Percentiles rank a stretch among this genome's conserved stretches.
These are phyloP conservation scores for Eumaeus atala DNA, from an alignment of 1,140 invertebrate species.

Conservation along the genomic window DNA sequence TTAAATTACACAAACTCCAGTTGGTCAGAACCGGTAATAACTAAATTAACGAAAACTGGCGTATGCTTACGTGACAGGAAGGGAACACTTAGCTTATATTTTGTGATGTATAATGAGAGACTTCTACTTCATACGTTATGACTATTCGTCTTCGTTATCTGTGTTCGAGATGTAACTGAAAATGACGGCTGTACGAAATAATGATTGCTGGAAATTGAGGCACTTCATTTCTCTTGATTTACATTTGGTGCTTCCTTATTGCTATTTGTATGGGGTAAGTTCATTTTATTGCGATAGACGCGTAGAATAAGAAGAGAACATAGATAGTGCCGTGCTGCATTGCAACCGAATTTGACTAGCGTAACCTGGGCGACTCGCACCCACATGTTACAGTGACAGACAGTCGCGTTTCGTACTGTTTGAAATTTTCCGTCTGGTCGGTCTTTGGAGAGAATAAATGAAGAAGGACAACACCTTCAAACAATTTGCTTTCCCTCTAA, in stretches of 20 bases:
- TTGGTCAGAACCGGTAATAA: neutral
- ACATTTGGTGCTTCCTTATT: neutral
- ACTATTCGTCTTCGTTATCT: neutral
- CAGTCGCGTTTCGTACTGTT: no score
- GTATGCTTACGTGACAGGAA: conserved; percentile 3
- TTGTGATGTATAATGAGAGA: no score
- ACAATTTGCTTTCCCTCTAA: no score
- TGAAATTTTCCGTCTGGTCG: no score
- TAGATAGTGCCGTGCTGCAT: no score
- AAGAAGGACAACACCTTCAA: no score
- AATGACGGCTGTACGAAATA: neutral
- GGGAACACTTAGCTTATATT: conserved; percentile 1
- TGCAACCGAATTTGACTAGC: no score
- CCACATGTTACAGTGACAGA: no score
- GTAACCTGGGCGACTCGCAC: no score
- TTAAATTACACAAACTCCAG: conserved; percentile 3
- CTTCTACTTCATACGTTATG: neutral
- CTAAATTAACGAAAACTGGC: conserved; percentile 3
- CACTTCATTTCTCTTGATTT: conserved; percentile 30
- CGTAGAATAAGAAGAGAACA: conserved; percentile 33
- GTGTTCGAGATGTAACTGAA: neutral
- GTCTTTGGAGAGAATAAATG: no score
- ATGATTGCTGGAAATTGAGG: neutral
- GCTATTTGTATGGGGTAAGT: no score
- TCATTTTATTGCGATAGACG: conserved; percentile 1